Evolutionary conservation across 2,113 vertebrate species (phyloP), one percentile per base, ranked within the genome.

Genomic region (Chloroceryle aenea): DNA sequence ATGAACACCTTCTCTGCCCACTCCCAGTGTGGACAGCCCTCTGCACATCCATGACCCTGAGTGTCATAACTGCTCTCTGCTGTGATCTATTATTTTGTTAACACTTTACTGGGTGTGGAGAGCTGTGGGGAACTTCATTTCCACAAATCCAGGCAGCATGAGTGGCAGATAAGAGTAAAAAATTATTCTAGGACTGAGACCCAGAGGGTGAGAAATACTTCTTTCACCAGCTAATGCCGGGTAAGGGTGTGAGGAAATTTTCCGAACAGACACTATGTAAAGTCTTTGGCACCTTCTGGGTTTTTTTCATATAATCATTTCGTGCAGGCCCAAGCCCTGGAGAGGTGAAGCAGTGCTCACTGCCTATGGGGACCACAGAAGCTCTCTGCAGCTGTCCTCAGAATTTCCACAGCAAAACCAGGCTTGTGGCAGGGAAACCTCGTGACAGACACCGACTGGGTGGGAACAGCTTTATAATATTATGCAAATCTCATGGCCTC

Each of bases 31-130:
- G 43, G 58, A 72, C 91, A 89, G 81, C 71, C 55, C 72, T 52
- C 63, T 48, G 66, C 58, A 42, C 38, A 36, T 50, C 69, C 67
- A 11, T 1, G 1, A 32, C 38, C 63, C 63, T 1, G 8, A 42
- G 55, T 3, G 0, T 55, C 85, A 19, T 16, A 77, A 14, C 58
- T 13, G 59, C 76, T 84, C 50, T 63, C 50, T 18, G 52, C 10
- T n/a, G 72, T 7, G 55, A 69, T 87, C 67, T 0, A 2, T 91
- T 92, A 80, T 91, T 72, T 94, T 93, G 91, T 92, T 93, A 86
- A 59, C 72, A 59, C 75, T 67, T 30, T 56, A 66, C 0, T 1
- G 95, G 90, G 87, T 84, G 90, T 84, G 75, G 85, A 91, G 85
- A 93, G 85, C 82, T 2, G 2, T 42, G 68, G 68, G 75, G 32